These are phyloP conservation scores for Linepithema humile DNA, from an alignment of 1,140 invertebrate genomes.

Conservation along the genomic window DNA sequence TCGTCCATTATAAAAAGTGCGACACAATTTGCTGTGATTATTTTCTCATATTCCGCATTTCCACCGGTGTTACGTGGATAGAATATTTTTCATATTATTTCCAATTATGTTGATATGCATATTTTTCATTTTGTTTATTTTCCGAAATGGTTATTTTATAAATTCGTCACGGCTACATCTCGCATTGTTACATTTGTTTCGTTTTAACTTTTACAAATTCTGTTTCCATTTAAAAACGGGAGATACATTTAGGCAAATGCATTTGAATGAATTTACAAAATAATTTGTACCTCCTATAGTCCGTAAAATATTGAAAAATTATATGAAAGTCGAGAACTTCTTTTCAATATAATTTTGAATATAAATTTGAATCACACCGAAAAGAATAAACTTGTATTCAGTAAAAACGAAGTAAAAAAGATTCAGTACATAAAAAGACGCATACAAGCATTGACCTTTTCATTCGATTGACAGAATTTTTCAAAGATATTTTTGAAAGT, in stretches of 20 bases:
- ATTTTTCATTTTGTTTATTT: background rate
- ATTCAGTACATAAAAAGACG: background rate
- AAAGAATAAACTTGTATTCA: background rate
- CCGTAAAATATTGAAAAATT: background rate
- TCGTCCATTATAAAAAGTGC: background rate
- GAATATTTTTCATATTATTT: slow-evolving; percentile 8
- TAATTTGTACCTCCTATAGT: background rate
- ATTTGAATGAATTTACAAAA: slow-evolving; percentile 3
- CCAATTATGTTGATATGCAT: background rate
- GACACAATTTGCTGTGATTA: background rate
- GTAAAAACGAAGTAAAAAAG: no score
- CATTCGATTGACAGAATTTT: background rate
- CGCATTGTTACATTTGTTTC: background rate
- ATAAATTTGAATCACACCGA: background rate
- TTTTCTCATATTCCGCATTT: background rate
- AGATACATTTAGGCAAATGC: background rate
- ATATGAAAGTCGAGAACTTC: background rate
- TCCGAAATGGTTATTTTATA: background rate
- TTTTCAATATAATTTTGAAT: background rate
- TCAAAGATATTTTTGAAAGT: background rate
- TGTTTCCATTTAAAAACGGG: background rate
- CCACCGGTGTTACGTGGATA: background rate
- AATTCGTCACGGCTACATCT: background rate
- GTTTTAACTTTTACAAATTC: background rate
- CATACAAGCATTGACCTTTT: background rate